Percentiles rank a stretch among this genome's conserved stretches.
Conservation (phyloP, 1,140 invertebrate genomes). For the Marisa cornuarietis region DNA sequence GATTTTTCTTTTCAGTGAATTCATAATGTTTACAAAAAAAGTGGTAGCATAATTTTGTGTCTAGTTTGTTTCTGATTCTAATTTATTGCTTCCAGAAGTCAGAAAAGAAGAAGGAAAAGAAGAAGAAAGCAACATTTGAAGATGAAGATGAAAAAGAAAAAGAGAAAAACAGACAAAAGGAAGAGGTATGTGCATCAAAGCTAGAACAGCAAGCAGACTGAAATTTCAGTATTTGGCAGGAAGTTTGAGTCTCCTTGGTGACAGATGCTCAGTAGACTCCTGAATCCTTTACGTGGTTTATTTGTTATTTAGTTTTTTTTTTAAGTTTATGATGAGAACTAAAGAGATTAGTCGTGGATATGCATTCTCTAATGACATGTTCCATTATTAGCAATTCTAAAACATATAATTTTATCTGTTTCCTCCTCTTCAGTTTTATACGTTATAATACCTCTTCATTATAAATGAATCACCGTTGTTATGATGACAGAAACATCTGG, state of each 20-base stretch:
- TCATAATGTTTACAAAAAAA: too few species aligned
- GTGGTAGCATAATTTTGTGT: background rate
- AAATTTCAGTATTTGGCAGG: background rate
- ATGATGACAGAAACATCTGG: slow-evolving; percentile 38
- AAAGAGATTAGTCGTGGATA: too few species aligned
- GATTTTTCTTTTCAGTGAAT: too few species aligned
- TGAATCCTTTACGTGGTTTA: background rate
- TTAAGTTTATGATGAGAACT: too few species aligned
- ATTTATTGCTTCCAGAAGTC: slow-evolving; percentile 16
- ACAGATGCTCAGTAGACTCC: background rate
- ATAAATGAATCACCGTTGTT: background rate
- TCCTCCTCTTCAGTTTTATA: background rate
- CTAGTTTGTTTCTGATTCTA: background rate
- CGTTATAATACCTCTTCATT: background rate
- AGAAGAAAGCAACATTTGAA: slow-evolving; percentile 25
- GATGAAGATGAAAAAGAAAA: slow-evolving; percentile 37
- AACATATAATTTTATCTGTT: too few species aligned
- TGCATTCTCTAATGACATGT: too few species aligned
- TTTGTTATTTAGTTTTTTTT: too few species aligned
- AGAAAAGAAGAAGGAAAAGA: slow-evolving; percentile 40
- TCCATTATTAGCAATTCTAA: too few species aligned
- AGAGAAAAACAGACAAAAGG: slow-evolving; percentile 33
- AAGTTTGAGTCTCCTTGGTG: background rate
- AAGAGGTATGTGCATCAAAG: slow-evolving; percentile 12
- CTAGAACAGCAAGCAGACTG: background rate